Conservation (phyloP, 2,113 vertebrate genomes). For the Tenrec ecaudatus region DNA sequence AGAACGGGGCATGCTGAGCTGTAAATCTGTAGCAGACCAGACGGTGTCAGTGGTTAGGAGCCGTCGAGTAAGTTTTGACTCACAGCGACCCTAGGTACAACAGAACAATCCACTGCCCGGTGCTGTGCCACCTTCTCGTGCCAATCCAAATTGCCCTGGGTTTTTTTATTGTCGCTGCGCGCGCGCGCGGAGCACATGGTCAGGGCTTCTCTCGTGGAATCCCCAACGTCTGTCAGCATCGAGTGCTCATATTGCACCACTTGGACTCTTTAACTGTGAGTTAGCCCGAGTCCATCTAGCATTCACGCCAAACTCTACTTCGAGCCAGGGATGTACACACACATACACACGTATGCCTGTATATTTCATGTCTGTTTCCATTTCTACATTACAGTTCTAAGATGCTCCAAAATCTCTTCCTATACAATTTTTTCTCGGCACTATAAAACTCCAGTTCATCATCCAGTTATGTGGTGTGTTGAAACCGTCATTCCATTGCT, state of each 20-base stretch:
- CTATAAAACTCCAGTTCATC: too few species aligned
- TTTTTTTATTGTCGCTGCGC: too few species aligned
- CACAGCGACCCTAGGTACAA: not conserved
- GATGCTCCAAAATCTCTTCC: not conserved
- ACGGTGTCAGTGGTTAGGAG: not conserved
- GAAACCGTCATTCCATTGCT: not conserved
- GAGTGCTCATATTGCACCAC: not conserved
- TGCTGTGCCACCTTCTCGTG: not conserved
- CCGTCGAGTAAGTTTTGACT: not conserved
- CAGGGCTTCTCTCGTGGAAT: not conserved
- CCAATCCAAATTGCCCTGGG: not conserved
- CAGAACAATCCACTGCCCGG: not conserved
- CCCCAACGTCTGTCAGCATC: not conserved
- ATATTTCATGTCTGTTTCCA: not conserved
- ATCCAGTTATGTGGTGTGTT: not conserved
- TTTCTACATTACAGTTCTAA: not conserved
- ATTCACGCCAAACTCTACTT: slow-evolving; percentile 9
- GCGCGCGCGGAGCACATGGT: not conserved
- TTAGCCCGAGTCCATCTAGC: not conserved
- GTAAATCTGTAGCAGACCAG: too few species aligned
- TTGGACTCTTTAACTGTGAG: not conserved
- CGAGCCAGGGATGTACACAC: not conserved
- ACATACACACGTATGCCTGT: not conserved
- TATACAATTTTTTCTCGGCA: not conserved
- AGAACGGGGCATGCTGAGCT: too few species aligned